Evolutionary conservation across 1,140 invertebrate species (phyloP), one percentile per base, ranked within the genome.

Genomic region (Amyelois transitella): DNA sequence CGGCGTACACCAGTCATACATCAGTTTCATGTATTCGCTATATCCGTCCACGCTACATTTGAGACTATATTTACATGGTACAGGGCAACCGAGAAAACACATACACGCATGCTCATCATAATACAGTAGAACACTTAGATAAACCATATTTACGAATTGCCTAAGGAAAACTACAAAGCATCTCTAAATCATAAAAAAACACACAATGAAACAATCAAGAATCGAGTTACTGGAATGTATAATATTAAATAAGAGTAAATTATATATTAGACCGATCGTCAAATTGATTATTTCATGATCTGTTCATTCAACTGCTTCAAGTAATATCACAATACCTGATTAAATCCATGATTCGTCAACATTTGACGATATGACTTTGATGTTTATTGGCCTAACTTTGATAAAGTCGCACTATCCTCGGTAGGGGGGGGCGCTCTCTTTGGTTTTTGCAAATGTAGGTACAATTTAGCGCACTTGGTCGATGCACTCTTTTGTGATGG

Each of bases 171-270:
- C 68, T 69, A 75, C 66, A 72, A 68, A 72, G 68, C 62, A 67
- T 54, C 60, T 68, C 76, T 71, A 72, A 75, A 75, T 64, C 59
- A 72, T 72, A 66, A 58, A 75, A 77, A 38, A 69, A 58, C 64
- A 66, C 78, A 77, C 73, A 81, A 64, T 72, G 69, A 74, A 68
- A 64, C 67, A 69, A 68, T 55, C 53, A 61, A 78, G 69, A 81
- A 53, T 48, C 64, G 71, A 76, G 69, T 67, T 69, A 77, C 61
- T 87, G 84, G 84, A 87, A 87, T 87, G 84, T 87, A 71, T 75
- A 65, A 77, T 70, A 74, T 38, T 38, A 14, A 38, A 38, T 38
- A 38, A 14, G 62, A 77, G n/a, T n/a, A n/a, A n/a, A n/a, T n/a
- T n/a, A n/a, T n/a, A n/a, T n/a, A n/a, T n/a, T n/a, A n/a, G n/a